phyloP scores from a whole-genome alignment of 2,113 vertebrate genomes.

The Chiloscyllium plagiosum region DNA sequence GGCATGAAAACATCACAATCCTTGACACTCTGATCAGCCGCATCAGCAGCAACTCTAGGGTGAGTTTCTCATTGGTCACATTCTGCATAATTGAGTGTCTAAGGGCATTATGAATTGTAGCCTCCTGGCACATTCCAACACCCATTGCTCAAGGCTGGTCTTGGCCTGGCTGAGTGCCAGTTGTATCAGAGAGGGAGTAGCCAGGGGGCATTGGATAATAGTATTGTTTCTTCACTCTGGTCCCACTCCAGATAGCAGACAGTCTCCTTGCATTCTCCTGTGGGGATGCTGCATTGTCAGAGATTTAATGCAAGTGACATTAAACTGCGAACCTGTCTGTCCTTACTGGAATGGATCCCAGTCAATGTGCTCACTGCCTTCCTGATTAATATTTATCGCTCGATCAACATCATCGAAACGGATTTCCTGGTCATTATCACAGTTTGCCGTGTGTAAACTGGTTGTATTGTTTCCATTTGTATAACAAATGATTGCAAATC shows the following conservation, averaged over 20 bases:
- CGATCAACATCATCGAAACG: not conserved
- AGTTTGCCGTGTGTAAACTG: not conserved
- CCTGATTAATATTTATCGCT: not conserved
- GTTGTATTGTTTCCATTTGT: not conserved
- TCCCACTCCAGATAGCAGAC: not conserved
- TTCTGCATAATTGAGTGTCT: not conserved
- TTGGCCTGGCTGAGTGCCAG: not conserved
- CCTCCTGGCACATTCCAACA: not conserved
- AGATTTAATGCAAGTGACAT: not conserved
- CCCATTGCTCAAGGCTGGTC: not conserved
- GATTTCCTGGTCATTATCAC: not conserved
- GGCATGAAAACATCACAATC: conserved; percentile 82
- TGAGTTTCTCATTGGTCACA: conserved; percentile 46
- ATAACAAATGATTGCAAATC: too few species aligned
- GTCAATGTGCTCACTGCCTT: not conserved
- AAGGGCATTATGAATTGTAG: too few species aligned
- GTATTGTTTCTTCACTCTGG: not conserved
- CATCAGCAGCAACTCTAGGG: conserved; percentile 90
- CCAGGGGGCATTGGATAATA: not conserved
- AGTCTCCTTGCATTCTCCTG: not conserved
- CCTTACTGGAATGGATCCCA: not conserved
- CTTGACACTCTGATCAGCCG: conserved; percentile 86
- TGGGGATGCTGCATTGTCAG: not conserved
- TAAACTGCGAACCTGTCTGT: not conserved
- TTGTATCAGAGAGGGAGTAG: not conserved